These are phyloP conservation scores for Eciton burchellii DNA, from an alignment of 1,140 invertebrate genomes.

Conservation along the genomic window DNA sequence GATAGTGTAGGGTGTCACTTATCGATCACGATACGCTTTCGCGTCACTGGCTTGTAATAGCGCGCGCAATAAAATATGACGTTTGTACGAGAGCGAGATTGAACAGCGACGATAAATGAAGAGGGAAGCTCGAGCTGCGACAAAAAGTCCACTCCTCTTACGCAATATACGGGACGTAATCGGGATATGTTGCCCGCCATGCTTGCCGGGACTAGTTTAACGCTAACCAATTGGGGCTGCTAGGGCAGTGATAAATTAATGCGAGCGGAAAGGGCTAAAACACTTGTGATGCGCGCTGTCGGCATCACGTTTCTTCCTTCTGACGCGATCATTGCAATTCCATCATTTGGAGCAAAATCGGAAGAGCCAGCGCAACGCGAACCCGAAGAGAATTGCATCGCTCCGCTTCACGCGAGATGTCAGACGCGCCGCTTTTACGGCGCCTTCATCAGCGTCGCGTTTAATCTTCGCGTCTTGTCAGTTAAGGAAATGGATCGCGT, in stretches of 20 bases:
- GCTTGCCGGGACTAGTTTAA: not conserved
- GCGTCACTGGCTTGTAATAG: not conserved
- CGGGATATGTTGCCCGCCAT: not conserved
- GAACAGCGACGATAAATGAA: not conserved
- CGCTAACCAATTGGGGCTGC: conserved; percentile 30
- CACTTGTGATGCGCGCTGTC: conserved; percentile 4
- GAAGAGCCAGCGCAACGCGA: conserved; percentile 41
- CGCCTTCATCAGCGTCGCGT: not conserved
- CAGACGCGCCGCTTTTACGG: conserved; percentile 22
- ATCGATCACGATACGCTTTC: conserved; percentile 16
- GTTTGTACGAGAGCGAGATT: not conserved
- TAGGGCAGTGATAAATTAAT: not conserved
- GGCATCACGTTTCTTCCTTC: conserved; percentile 38
- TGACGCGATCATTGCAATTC: conserved; percentile 45
- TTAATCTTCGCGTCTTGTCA: no score
- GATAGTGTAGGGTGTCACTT: conserved; percentile 41
- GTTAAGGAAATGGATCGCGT: conserved; percentile 3
- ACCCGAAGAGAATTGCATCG: conserved; percentile 13
- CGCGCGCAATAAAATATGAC: conserved; percentile 8
- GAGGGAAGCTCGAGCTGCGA: not conserved
- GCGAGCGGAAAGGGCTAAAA: conserved; percentile 5
- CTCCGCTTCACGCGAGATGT: conserved; percentile 45
- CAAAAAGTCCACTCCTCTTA: not conserved
- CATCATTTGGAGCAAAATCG: conserved; percentile 45
- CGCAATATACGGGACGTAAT: not conserved